Evolutionary conservation across 2,113 vertebrate genomes (phyloP), one percentile per base, ranked within the genome.

Genomic region (Holacanthus passer): DNA sequence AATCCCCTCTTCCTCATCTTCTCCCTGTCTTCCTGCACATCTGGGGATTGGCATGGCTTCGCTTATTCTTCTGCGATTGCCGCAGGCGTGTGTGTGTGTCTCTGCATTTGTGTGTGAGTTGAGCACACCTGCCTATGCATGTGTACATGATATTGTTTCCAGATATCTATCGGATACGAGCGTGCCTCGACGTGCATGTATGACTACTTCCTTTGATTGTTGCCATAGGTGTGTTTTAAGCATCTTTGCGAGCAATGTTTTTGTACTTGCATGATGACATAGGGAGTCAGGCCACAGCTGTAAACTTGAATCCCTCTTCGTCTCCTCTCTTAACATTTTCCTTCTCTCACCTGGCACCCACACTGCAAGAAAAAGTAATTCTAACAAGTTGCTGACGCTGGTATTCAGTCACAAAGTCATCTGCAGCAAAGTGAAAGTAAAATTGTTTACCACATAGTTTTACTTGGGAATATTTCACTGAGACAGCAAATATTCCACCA

Each of bases 31-130:
- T 80, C 83, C 86, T 83, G 82, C 85, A 91, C 90, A 93, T 94
- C 93, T 92, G 86, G 87, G 89, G 85, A 92, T 93, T 91, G 89
- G 85, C 88, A 89, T 88, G 64, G 84, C 89, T 94, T 91, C 55
- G 27, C 87, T 87, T 91, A 83, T 86, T 91, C 74, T 88, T 87
- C 64, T 79, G 73, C 77, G 67, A 77, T 70, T 73, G 89, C 89
- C 52, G 37, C 82, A 77, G 91, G 91, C 82, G 3, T 87, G 82
- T 73, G 3, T 87, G 82, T 73, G 85, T 73, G 77, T 59, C 41
- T 73, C 47, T 64, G 63, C 7, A 37, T 68, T 32, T 71, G 73
- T 66, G 59, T 55, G 32, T 53, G 52, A 39, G 43, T 45, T 45
- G 53, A 81, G 64, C 58, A 74, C 92, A 92, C 87, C 92, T 91